Base-by-base conservation (phyloP, 2,797 vertebrate species). In the Neomorphus geoffroyi region DNA sequence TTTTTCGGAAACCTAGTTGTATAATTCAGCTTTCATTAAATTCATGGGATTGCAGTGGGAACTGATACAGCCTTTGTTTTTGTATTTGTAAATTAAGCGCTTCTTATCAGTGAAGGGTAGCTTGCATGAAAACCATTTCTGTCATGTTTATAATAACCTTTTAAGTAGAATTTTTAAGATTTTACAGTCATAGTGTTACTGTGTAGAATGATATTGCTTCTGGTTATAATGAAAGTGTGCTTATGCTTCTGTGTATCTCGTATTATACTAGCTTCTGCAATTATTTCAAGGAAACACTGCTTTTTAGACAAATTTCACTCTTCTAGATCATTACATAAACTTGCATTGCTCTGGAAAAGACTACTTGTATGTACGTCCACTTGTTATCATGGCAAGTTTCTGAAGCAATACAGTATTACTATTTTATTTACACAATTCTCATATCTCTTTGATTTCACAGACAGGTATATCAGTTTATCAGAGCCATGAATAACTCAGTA, bases 1-100 rank as follows among this genome's bases (percentile, higher is more conserved):
- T 50, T 72, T 89, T 85, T 73, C 74, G 80, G 32, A 48, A 80
- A 19, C 7, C 4, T 30, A 3, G n/a, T 5, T 73, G 2, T 41
- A 28, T 35, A 28, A 39, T 3, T 82, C 7, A n/a, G 9, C 28
- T 65, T 50, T 65, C 37, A 9, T 18, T 69, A 23, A 45, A 43
- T 67, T 84, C 1, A 5, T 35, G 35, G 13, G 2, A 35, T 85
- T 91, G 72, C 56, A 43, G 58, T n/a, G 30, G 21, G 26, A 92
- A 75, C 9, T 0, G 0, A 46, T 21, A 22, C 2, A 57, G 37
- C 4, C 7, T 85, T 19, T 83, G 30, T 0, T 53, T 70, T 70
- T 45, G 10, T 32, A 18, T 80, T 45, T 39, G 21, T 37, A 88
- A 67, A 56, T 70, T 58, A 39, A 45, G 16, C 0, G 4, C 7